Evolutionary conservation across 2,113 vertebrate species (phyloP).

Genomic region (Crocuta crocuta): DNA sequence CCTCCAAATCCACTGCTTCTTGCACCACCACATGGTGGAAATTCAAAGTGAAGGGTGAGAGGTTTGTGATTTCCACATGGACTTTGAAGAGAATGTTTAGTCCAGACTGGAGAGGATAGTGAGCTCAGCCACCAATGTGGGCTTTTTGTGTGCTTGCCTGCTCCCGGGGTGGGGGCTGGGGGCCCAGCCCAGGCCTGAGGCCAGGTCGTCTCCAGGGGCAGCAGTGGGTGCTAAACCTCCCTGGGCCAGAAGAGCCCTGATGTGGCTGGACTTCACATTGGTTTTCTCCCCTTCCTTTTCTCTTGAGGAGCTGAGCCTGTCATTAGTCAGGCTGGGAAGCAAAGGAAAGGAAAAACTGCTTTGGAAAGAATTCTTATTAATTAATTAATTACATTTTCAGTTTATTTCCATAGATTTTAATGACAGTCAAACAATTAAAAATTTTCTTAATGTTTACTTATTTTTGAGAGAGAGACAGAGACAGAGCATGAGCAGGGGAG

Average conservation of each 20-base stretch:
- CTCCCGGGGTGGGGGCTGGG: background rate
- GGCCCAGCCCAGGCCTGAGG: background rate
- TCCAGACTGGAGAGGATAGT: background rate
- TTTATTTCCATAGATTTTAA: no score
- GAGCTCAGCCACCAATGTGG: background rate
- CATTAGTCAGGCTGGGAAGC: conserved; percentile 71
- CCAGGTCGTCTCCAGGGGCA: background rate
- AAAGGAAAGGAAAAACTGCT: conserved; percentile 64
- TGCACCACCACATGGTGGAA: background rate
- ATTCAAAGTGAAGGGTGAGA: background rate
- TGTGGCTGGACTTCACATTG: background rate
- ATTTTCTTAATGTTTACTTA: no score
- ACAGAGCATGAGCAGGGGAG: no score
- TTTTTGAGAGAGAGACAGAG: no score
- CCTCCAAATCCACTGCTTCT: background rate
- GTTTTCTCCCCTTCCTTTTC: conserved; percentile 26
- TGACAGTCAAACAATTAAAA: no score
- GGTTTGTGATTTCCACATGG: background rate
- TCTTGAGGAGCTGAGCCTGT: conserved; percentile 17
- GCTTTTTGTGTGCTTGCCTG: background rate
- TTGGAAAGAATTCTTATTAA: conserved; percentile 41
- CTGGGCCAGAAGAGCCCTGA: background rate
- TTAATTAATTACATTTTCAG: no score
- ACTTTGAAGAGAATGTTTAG: conserved; percentile 33
- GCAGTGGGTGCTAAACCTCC: background rate